Conservation (phyloP, 2,888 invertebrate genomes). For the Spodoptera littoralis region DNA sequence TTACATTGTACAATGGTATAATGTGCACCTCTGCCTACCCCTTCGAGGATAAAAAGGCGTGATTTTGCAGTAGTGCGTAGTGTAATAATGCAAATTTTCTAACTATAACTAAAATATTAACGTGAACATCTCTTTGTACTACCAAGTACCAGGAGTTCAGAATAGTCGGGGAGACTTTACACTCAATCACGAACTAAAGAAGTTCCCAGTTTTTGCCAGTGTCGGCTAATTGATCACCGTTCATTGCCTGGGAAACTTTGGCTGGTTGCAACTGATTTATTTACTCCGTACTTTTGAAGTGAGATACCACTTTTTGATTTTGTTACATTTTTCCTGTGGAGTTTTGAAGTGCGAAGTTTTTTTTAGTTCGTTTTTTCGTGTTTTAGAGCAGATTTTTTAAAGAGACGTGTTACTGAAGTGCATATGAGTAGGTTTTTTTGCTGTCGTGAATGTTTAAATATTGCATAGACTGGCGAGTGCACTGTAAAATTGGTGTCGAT, state of each 20-base stretch:
- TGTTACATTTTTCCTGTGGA: not conserved
- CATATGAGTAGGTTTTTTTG: not conserved
- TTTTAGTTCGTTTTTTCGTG: too few species aligned
- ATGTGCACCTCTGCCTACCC: too few species aligned
- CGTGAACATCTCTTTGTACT: not conserved
- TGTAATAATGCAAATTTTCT: not conserved
- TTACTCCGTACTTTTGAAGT: conserved; percentile 20
- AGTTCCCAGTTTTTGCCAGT: conserved; percentile 40
- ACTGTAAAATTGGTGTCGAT: too few species aligned
- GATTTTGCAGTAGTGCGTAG: too few species aligned
- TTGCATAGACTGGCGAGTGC: too few species aligned
- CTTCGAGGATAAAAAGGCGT: too few species aligned
- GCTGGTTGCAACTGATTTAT: conserved; percentile 45
- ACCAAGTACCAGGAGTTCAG: conserved; percentile 6
- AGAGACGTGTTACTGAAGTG: too few species aligned
- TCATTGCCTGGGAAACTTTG: conserved; percentile 40
- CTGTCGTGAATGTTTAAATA: not conserved
- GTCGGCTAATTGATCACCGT: conserved; percentile 41
- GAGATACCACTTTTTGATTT: conserved; percentile 16
- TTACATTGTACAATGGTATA: too few species aligned
- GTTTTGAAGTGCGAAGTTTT: too few species aligned
- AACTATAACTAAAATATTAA: not conserved
- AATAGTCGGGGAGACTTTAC: conserved; percentile 17
- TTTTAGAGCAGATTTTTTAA: conserved; percentile 5
- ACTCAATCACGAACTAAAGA: conserved; percentile 29